Conservation (phyloP, 2,888 invertebrate genomes). For the Xestia xanthographa region DNA sequence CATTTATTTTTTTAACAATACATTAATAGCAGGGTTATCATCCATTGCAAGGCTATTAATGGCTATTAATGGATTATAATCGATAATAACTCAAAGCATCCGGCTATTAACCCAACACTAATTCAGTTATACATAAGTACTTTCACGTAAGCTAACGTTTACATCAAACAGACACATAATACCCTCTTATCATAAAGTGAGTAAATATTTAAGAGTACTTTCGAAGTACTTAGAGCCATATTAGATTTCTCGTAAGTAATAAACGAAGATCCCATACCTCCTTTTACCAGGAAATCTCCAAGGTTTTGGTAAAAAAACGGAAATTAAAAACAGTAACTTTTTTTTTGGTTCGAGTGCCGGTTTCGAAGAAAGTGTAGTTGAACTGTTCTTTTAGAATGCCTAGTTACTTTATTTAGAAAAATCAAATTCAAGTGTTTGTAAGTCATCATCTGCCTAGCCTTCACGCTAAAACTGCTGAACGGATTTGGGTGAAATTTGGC, state of each 20-base stretch:
- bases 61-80: too few species aligned
- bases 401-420: background rate
- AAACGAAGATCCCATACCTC: background rate
- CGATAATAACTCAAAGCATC: too few species aligned
- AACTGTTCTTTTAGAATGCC: background rate
- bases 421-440: background rate
- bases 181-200: background rate
- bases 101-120: too few species aligned
- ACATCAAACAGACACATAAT: constrained; percentile 1
- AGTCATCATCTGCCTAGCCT: background rate
- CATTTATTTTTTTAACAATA: too few species aligned
- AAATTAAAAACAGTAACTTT: background rate
- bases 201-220: background rate
- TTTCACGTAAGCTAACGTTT: background rate
- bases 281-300: background rate
- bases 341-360: background rate
- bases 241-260: constrained; percentile 7
- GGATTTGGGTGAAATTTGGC: too few species aligned
- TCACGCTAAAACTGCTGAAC: too few species aligned
- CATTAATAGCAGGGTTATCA: too few species aligned
- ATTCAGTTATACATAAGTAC: background rate
- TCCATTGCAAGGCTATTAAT: too few species aligned
- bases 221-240: background rate
- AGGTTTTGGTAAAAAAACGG: background rate
- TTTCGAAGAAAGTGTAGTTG: background rate